Evolutionary conservation across 1,140 invertebrate genomes (phyloP), one percentile per base, ranked within the genome.

Genomic region (Tetranychus cinnabarinus): DNA sequence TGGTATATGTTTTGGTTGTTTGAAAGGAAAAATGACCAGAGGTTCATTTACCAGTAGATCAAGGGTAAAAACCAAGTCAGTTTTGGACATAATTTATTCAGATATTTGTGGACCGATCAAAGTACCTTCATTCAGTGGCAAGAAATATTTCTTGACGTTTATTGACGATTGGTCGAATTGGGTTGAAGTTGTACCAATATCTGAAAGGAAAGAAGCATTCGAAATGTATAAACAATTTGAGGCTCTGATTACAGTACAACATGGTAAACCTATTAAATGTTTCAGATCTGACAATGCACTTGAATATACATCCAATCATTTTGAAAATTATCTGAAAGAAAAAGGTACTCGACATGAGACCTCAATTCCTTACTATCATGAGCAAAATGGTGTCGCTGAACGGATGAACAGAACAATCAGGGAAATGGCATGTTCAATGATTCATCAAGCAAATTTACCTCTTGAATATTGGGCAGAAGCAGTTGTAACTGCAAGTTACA

Each of bases 41-140:
- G 31, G 5, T 23, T 6, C 5, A 33, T 15, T 8, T 52, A 5
- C 48, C n/a, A 15, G 31, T 6, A 52, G 31, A 15, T 52, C 48
- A 52, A 4, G 15, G 6, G 15, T 33, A 15, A 52, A 23, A 33
- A 52, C 48, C 6, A 15, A 52, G 15, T n/a, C 15, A 7, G 15
- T 52, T 52, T 15, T 52, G 5, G 48, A 52, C 6, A 5, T 52
- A 6, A 33, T 52, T 52, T 54, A 66, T 50, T 35, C 52, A 1
- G 74, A 77, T 68, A 65, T 73, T 1, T 72, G 72, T 62, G 74
- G 74, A 1, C 72, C 73, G 15, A 74, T 77, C 67, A 62, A 71
- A 36, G 63, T 59, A 13, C 55, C 56, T 8, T 74, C 72, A 1
- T 33, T 71, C n/a, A 66, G 67, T 23, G 69, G 71, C 1, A 12